These are phyloP conservation scores for Clusia tigrina DNA, from an alignment of 2,888 invertebrate genomes.

Conservation along the genomic window DNA sequence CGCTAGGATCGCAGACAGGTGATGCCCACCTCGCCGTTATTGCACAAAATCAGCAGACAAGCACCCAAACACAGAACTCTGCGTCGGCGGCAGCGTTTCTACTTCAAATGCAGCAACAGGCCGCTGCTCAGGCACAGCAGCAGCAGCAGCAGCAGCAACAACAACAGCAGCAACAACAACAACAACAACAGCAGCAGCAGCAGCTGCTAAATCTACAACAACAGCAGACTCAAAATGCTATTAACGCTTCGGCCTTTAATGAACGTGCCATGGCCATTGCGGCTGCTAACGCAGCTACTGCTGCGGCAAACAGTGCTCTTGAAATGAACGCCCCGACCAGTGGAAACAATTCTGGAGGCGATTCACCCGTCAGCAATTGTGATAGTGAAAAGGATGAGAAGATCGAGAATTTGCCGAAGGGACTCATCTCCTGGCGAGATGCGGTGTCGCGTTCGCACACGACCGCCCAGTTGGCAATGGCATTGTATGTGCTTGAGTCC, in stretches of 20 bases:
- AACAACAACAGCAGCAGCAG: slow-evolving; percentile 46
- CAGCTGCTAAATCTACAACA: slow-evolving; percentile 54
- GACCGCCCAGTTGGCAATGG: slow-evolving; percentile 89
- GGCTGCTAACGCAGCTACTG: slow-evolving; percentile 30
- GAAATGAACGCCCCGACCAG: slow-evolving; percentile 37
- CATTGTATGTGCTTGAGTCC: slow-evolving; percentile 86
- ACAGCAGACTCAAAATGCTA: slow-evolving; percentile 39
- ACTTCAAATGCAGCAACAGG: slow-evolving; percentile 59
- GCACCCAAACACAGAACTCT: slow-evolving; percentile 62
- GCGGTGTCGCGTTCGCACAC: slow-evolving; percentile 85
- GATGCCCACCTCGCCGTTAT: slow-evolving; percentile 73
- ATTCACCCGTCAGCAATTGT: slow-evolving; percentile 61
- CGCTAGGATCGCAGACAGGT: slow-evolving; percentile 72
- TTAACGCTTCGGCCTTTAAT: slow-evolving; percentile 54
- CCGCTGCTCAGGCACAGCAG: slow-evolving; percentile 33
- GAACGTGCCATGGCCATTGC: slow-evolving; percentile 58
- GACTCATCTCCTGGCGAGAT: slow-evolving; percentile 87
- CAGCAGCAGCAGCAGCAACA: slow-evolving; percentile 47
- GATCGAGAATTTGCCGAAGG: slow-evolving; percentile 66
- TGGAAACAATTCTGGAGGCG: slow-evolving; percentile 55
- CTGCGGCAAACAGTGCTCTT: slow-evolving; percentile 28
- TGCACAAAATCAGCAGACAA: slow-evolving; percentile 64
- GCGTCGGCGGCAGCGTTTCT: slow-evolving; percentile 61
- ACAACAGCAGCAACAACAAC: slow-evolving; percentile 55
- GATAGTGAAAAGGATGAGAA: slow-evolving; percentile 62